phyloP scores from a whole-genome alignment of 2,113 vertebrate genomes.

The Himantopus leucocephalus region DNA sequence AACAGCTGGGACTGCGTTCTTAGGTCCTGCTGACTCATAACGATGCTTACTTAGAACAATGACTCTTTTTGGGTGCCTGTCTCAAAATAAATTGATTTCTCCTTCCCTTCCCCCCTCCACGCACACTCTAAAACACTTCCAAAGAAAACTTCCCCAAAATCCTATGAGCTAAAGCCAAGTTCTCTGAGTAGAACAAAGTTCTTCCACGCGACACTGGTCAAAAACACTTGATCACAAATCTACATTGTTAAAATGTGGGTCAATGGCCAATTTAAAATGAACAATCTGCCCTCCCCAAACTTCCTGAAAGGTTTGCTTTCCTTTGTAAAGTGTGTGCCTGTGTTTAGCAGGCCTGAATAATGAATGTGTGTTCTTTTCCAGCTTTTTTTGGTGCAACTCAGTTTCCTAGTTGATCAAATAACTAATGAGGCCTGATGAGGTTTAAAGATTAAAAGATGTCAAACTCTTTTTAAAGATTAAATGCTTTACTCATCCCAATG shows the following conservation, averaged over 20 bases:
- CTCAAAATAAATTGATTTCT: not conserved
- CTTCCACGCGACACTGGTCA: not conserved
- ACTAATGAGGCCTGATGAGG: not conserved
- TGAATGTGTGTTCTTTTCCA: not conserved
- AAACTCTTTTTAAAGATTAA: constrained; percentile 21
- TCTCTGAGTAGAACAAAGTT: not conserved
- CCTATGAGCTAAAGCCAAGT: not conserved
- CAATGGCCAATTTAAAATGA: not conserved
- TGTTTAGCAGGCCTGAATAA: not conserved
- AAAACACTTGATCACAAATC: not conserved
- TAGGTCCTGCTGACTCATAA: not conserved
- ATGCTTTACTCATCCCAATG: not conserved
- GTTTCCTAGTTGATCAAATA: not conserved
- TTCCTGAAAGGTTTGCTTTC: not conserved
- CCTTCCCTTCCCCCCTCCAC: not conserved
- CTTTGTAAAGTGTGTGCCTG: not conserved
- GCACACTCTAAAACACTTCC: not conserved
- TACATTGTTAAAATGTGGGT: not conserved
- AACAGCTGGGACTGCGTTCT: not conserved
- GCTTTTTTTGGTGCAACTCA: not conserved
- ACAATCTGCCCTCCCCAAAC: not conserved
- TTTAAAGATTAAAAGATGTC: constrained; percentile 11
- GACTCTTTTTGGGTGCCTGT: not conserved
- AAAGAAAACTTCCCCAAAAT: not conserved
- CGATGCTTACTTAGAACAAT: not conserved